Percentiles rank a stretch among this genome's conserved stretches.
Conservation (phyloP, 2,113 vertebrate genomes). For the Struthio camelus region DNA sequence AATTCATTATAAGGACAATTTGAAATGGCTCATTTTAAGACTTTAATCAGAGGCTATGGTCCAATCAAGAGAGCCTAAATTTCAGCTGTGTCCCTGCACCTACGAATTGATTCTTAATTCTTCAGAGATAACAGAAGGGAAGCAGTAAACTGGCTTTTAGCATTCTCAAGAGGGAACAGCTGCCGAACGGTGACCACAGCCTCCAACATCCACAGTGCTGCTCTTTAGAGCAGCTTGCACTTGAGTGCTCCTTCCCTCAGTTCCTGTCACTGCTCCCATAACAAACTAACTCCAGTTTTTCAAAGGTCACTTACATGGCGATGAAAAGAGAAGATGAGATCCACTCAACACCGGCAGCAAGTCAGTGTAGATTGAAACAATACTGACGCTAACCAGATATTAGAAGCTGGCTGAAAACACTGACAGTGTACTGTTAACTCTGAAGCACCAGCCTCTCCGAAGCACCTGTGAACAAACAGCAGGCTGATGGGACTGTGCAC, state of each 20-base stretch:
- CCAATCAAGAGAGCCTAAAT: neutral
- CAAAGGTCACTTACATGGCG: neutral
- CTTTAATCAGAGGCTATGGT: neutral
- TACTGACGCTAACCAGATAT: neutral
- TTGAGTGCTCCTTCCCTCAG: neutral
- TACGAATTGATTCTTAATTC: neutral
- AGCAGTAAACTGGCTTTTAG: neutral
- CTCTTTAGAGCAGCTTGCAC: neutral
- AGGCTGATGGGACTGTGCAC: neutral
- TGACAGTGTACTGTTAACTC: neutral
- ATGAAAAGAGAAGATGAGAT: neutral
- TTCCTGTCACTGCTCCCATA: neutral
- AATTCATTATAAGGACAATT: neutral
- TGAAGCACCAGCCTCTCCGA: neutral
- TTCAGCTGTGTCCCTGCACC: neutral
- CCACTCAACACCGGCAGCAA: fast-evolving
- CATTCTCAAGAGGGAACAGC: neutral
- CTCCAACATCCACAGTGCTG: neutral
- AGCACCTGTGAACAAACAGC: neutral
- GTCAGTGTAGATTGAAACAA: neutral
- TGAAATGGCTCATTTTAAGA: neutral
- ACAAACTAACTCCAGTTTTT: neutral
- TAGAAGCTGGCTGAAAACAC: neutral
- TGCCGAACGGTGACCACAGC: neutral
- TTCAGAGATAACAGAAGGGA: neutral